phyloP scores from a whole-genome alignment of 1,140 invertebrate species.

The Adoxophyes honmai region DNA sequence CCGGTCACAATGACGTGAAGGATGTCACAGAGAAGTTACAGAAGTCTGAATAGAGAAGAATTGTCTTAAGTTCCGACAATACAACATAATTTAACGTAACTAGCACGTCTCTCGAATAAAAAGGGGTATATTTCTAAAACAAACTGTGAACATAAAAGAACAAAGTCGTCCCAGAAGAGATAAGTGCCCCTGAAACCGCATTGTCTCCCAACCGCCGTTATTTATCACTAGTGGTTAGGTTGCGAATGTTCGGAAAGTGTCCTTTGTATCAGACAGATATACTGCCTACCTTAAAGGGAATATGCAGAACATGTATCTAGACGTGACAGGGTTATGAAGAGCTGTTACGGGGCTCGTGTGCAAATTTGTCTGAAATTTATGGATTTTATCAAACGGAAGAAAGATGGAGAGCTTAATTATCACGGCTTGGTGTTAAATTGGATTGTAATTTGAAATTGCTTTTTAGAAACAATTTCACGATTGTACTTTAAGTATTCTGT shows the following conservation, averaged over 20 bases:
- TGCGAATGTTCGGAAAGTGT: constrained; percentile 6
- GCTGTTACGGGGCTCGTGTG: not conserved
- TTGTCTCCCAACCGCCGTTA: constrained; percentile 9
- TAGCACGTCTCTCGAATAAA: no score
- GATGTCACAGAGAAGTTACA: no score
- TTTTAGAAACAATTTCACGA: no score
- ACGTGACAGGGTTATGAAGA: constrained; percentile 9
- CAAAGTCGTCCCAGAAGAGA: constrained; percentile 10
- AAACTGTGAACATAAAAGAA: constrained; percentile 5
- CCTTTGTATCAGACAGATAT: constrained; percentile 11
- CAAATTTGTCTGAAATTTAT: not conserved
- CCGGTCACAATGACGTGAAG: no score
- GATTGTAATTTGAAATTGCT: no score
- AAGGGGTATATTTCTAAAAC: not conserved
- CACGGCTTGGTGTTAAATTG: no score
- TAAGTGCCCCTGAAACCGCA: constrained; percentile 12
- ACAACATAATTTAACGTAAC: no score
- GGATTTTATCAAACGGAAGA: no score
- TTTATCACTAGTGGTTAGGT: constrained; percentile 12
- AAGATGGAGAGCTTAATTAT: no score
- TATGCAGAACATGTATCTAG: constrained; percentile 11
- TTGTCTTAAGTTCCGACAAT: no score
- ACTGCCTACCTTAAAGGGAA: constrained; percentile 1
- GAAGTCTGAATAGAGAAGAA: no score
- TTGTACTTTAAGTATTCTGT: no score